phyloP scores from a whole-genome alignment of 2,888 invertebrate species.

The Drosophila mayaguana region DNA sequence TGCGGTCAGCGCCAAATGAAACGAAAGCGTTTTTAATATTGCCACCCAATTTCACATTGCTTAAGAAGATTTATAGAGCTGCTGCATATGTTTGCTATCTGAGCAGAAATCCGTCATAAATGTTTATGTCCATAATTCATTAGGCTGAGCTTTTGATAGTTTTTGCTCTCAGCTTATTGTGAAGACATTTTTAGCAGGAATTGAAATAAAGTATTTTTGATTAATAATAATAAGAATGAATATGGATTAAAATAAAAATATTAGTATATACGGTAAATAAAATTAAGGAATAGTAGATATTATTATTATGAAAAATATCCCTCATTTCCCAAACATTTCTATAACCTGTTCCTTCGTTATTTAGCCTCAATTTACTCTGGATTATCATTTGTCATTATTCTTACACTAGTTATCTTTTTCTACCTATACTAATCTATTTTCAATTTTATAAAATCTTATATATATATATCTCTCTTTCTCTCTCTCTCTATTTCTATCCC shows the following conservation, averaged over 20 bases:
- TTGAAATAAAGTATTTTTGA: neutral
- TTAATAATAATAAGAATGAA: neutral
- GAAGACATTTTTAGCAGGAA: neutral
- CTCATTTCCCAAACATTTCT: no score
- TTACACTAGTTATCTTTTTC: no score
- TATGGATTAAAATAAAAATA: neutral
- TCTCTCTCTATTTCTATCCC: no score
- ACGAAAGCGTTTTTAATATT: slow-evolving; percentile 60
- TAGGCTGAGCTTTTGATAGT: neutral
- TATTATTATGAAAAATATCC: no score
- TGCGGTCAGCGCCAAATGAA: slow-evolving; percentile 51
- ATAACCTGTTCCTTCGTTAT: no score
- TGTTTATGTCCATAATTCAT: slow-evolving; percentile 5
- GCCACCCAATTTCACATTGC: slow-evolving; percentile 23
- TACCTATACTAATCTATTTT: no score
- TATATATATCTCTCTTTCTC: no score
- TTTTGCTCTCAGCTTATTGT: neutral
- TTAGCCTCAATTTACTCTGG: no score
- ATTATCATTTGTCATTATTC: no score
- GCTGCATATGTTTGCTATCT: slow-evolving; percentile 3
- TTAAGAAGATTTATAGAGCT: slow-evolving; percentile 10
- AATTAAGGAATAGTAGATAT: no score
- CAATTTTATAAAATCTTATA: no score
- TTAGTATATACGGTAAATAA: no score
- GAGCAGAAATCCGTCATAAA: slow-evolving; percentile 3